Percentiles rank a stretch among this genome's conserved stretches.
These are phyloP conservation scores for Acleris laterana DNA, from an alignment of 2,888 invertebrate species.

Conservation along the genomic window DNA sequence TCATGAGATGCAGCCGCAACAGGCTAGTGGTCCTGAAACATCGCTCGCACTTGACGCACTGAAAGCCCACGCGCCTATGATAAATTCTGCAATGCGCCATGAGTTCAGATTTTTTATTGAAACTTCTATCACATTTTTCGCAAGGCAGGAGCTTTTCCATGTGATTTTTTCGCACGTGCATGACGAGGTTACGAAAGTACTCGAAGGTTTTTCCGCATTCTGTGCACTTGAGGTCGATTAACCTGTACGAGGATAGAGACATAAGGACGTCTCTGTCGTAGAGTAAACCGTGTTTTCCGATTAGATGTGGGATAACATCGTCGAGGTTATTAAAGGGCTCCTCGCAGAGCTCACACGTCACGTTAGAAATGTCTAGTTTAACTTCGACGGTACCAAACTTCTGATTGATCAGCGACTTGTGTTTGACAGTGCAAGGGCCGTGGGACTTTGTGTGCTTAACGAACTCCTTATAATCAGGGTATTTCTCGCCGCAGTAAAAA, in stretches of 20 bases:
- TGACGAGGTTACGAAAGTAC: conserved; percentile 36
- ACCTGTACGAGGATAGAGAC: conserved; percentile 37
- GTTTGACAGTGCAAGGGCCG: conserved; percentile 36
- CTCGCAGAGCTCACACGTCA: conserved; percentile 45
- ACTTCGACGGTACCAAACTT: conserved; percentile 38
- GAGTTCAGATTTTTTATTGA: conserved; percentile 35
- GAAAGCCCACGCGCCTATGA: conserved; percentile 25
- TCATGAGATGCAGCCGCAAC: conserved; percentile 26
- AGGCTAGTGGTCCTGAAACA: conserved; percentile 28
- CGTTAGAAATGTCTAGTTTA: conserved; percentile 47
- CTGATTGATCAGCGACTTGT: conserved; percentile 31
- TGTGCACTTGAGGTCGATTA: conserved; percentile 43
- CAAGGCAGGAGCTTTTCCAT: conserved; percentile 31
- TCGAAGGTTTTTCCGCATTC: conserved; percentile 40
- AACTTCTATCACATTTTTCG: conserved; percentile 31
- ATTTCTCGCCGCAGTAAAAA: conserved; percentile 45
- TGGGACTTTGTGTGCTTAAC: conserved; percentile 49
- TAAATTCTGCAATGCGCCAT: conserved; percentile 35
- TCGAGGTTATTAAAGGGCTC: conserved; percentile 40
- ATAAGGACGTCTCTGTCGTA: conserved; percentile 41
- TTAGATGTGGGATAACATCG: conserved; percentile 43
- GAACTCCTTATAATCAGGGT: conserved; percentile 42
- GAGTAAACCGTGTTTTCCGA: conserved; percentile 38
- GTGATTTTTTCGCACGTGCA: conserved; percentile 36
- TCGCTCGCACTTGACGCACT: conserved; percentile 32